Conservation (phyloP, 2,888 invertebrate genomes). For the Dorcus parallelipipedus region DNA sequence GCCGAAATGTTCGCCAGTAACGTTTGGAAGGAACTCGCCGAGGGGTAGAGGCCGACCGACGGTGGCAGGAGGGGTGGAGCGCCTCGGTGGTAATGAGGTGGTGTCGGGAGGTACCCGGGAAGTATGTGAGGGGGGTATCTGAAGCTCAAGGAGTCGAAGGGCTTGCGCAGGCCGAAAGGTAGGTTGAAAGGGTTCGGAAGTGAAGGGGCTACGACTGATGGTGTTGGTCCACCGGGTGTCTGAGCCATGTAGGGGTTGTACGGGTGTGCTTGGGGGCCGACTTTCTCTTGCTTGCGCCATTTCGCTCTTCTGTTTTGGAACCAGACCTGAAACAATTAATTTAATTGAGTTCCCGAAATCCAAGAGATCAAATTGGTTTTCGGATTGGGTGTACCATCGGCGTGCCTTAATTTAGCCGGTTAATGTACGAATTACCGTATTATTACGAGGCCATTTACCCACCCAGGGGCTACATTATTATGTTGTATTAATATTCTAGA, state of each 20-base stretch:
- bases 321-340: conserved; percentile 72
- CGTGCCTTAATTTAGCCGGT: too few species aligned
- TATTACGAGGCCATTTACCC: conserved; percentile 5
- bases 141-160: conserved; percentile 71
- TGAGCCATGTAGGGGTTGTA: conserved; percentile 80
- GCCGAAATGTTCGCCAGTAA: conserved; percentile 76
- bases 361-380: too few species aligned
- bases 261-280: conserved; percentile 85
- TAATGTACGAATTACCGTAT: background rate
- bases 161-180: conserved; percentile 72
- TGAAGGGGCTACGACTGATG: conserved; percentile 68
- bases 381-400: too few species aligned
- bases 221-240: conserved; percentile 59
- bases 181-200: conserved; percentile 82
- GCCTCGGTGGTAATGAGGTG: conserved; percentile 53
- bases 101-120: conserved; percentile 56
- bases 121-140: conserved; percentile 64
- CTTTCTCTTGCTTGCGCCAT: conserved; percentile 92
- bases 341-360: too few species aligned
- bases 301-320: conserved; percentile 90
- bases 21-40: conserved; percentile 75
- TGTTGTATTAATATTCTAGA: background rate
- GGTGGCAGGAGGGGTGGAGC: conserved; percentile 64
- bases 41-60: conserved; percentile 58
- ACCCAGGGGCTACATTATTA: conserved; percentile 5